Conservation (phyloP, 2,888 invertebrate species). For the Apoderus coryli region DNA sequence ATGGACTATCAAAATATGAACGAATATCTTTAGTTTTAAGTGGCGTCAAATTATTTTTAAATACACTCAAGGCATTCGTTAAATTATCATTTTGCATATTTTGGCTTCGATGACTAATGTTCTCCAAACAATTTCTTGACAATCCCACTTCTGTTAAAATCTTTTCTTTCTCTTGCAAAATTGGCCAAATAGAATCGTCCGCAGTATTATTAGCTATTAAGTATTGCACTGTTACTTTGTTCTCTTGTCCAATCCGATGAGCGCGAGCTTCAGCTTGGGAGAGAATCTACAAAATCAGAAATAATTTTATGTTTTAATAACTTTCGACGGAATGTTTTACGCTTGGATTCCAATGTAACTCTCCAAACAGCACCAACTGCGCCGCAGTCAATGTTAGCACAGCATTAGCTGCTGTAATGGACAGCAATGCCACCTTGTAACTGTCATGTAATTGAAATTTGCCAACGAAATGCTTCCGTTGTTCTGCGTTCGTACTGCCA, state of each 20-base stretch:
- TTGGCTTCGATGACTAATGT: conserved; percentile 37
- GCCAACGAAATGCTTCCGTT: conserved; percentile 57
- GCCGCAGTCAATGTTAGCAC: conserved; percentile 92
- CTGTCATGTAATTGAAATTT: conserved; percentile 58
- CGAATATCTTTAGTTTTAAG: conserved; percentile 19
- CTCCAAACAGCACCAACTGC: conserved; percentile 80
- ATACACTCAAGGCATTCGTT: conserved; percentile 17
- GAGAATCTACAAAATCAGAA: conserved; percentile 50
- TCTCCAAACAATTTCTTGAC: conserved; percentile 61
- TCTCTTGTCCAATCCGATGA: conserved; percentile 81
- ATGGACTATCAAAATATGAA: conserved; percentile 17
- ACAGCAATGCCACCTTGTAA: conserved; percentile 67
- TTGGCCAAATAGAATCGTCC: conserved; percentile 85
- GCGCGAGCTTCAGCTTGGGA: conserved; percentile 92
- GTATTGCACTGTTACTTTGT: conserved; percentile 67
- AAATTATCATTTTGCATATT: conserved; percentile 17
- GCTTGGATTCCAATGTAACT: conserved; percentile 95
- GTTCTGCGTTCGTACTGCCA: conserved; percentile 60
- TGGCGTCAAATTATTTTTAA: conserved; percentile 11
- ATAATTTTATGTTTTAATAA: neutral
- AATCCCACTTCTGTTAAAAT: conserved; percentile 78
- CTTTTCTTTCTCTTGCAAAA: conserved; percentile 68
- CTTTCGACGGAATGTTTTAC: conserved; percentile 40
- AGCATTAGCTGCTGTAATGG: conserved; percentile 80
- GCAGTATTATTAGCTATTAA: conserved; percentile 74